Base-by-base conservation (phyloP, 2,113 vertebrate species). In the Tretioscincus oriximinensis region DNA sequence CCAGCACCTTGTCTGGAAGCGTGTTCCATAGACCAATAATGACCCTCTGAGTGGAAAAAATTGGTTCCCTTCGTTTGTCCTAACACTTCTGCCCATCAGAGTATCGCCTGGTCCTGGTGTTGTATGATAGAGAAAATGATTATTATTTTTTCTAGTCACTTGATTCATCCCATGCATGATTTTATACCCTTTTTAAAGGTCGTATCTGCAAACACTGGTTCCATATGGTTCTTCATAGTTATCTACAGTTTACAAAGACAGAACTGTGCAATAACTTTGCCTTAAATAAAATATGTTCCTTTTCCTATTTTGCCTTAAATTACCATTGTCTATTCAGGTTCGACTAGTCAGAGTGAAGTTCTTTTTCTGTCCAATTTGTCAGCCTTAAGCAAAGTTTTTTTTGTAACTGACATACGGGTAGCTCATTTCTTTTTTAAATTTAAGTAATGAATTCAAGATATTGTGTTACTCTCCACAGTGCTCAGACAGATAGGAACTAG, bases 271-370 rank as follows among this genome's bases (percentile, higher is more conserved):
- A 49, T n/a, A 68, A 73, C 81, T 78, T 77, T 58, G 22, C 35
- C 12, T 76, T 84, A 81, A 87, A 47, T 3, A 84, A 80, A 84
- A 67, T 47, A 81, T 31, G 72, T 47, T 22, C n/a, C 60, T 1
- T 74, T 5, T 54, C 26, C 76, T 60, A 65, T 5, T 58, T 69
- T 67, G 51, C 24, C 49, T 14, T 29, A 75, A 83, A 84, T 76
- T 26, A 58, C 22, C 47, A 24, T 73, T 31, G 26, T 51, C 76
- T 58, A 26, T 9, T 60, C 29, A 41, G 72, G 18, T 26, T 41
- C 10, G 45, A 51, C 60, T 61, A 54, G 35, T 20, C 41, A 35
- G 68, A 47, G 9, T 63, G 54, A 64, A 64, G 61, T 41, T n/a
- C 65, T 60, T 22, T 67, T 45, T 60, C 41, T 82, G 74, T 12